A percentile compares a stretch with the other conserved stretches of the same genome.
Evolutionary conservation across 1,140 invertebrate species (phyloP).

Genomic region (Delia radicum): DNA sequence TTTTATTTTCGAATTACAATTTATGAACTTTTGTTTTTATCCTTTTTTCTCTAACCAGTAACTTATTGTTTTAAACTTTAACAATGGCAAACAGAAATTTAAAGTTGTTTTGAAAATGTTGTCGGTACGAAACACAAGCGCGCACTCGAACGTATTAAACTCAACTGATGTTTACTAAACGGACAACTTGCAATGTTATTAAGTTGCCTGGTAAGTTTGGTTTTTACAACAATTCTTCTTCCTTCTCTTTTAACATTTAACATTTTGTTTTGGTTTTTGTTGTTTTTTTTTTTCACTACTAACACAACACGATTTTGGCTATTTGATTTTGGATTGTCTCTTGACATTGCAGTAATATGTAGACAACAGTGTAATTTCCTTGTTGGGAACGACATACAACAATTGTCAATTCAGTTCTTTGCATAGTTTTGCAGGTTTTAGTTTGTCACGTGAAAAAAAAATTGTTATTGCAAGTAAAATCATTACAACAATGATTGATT

Average conservation of each 20-base stretch:
- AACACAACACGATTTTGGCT: neutral
- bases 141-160: conserved; percentile 8
- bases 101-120: neutral
- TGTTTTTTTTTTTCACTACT: neutral
- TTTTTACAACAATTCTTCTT: neutral
- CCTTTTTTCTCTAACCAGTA: neutral
- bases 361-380: neutral
- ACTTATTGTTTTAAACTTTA: neutral
- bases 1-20: neutral
- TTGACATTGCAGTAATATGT: neutral
- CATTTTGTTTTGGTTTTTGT: neutral
- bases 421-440: neutral
- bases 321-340: neutral
- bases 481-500: neutral
- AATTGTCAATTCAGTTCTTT: neutral
- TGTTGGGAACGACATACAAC: neutral
- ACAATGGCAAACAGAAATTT: neutral
- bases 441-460: too few species aligned
- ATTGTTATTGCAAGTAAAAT: neutral
- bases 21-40: neutral
- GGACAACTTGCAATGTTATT: conserved; percentile 9
- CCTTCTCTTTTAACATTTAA: neutral
- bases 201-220: conserved; percentile 5
- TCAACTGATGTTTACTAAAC: neutral
- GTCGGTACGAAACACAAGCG: neutral